phyloP scores from a whole-genome alignment of 1,140 invertebrate genomes.

The Agrilus planipennis region DNA sequence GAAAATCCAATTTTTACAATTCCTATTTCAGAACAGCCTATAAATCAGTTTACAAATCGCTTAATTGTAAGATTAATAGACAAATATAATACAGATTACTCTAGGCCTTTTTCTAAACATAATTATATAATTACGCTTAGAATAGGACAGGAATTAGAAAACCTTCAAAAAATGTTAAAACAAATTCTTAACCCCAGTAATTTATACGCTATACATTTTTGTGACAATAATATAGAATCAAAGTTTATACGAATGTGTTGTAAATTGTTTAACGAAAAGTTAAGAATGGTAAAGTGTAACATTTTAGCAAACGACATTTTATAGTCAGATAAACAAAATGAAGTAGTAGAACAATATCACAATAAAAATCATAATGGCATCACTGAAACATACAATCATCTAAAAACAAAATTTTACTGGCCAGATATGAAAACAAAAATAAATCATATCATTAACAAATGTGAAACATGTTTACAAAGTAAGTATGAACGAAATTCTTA shows the following conservation, averaged over 20 bases:
- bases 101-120: constrained; percentile 1
- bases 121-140: constrained; percentile 1
- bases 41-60: constrained; percentile 1
- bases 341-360: constrained; percentile 1
- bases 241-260: constrained; percentile 1
- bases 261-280: constrained; percentile 3
- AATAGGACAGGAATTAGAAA: constrained; percentile 5
- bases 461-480: constrained; percentile 11
- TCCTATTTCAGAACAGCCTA: neutral
- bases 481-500: constrained; percentile 18
- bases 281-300: constrained; percentile 6
- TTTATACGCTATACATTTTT: constrained; percentile 6
- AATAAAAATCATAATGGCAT: constrained; percentile 15
- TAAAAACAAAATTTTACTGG: constrained; percentile 14
- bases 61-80: too few species aligned
- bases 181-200: constrained; percentile 3
- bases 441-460: constrained; percentile 15
- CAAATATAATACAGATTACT: constrained; percentile 2
- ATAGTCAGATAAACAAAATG: constrained; percentile 1
- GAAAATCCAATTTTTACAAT: constrained; percentile 5
- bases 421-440: constrained; percentile 15
- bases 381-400: constrained; percentile 10
- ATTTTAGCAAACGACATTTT: constrained; percentile 1
- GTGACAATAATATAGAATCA: neutral
- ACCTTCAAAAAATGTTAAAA: neutral